Percentiles rank a stretch among this genome's conserved stretches.
Conservation (phyloP, 2,888 invertebrate species). For the Zonitis immaculata region DNA sequence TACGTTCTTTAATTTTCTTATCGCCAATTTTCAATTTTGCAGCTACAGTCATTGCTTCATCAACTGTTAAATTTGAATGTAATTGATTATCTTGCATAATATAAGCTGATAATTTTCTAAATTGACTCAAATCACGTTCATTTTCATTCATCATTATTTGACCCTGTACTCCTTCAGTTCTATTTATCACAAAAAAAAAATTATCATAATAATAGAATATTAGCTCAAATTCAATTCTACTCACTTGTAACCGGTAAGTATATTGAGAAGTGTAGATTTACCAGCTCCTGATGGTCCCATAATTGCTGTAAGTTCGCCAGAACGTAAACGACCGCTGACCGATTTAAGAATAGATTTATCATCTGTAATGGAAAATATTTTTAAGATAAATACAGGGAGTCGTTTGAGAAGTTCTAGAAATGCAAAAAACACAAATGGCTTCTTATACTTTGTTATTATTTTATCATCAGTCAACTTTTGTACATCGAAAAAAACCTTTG, state of each 20-base stretch:
- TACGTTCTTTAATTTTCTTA: constrained; percentile 65
- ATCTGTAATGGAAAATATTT: constrained; percentile 55
- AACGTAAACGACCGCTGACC: constrained; percentile 86
- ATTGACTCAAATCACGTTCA: constrained; percentile 77
- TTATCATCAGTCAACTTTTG: too few species aligned
- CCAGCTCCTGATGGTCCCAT: constrained; percentile 97
- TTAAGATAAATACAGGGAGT: neutral
- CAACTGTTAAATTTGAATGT: constrained; percentile 86
- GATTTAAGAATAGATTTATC: constrained; percentile 83
- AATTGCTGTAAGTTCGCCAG: constrained; percentile 90
- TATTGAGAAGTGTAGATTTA: constrained; percentile 90
- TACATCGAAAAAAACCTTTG: too few species aligned
- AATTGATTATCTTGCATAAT: constrained; percentile 96
- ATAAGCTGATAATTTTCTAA: constrained; percentile 90
- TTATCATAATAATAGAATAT: neutral
- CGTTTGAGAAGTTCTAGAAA: too few species aligned
- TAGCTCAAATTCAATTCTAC: constrained; percentile 31
- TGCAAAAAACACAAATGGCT: too few species aligned
- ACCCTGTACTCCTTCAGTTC: constrained; percentile 75
- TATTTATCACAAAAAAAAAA: constrained; percentile 44
- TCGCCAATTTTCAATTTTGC: constrained; percentile 83
- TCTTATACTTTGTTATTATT: too few species aligned
- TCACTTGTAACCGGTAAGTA: constrained; percentile 93
- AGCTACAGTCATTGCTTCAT: constrained; percentile 92
- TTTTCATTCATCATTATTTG: constrained; percentile 81